phyloP scores from a whole-genome alignment of 2,888 invertebrate genomes.

The Lymantria dispar region DNA sequence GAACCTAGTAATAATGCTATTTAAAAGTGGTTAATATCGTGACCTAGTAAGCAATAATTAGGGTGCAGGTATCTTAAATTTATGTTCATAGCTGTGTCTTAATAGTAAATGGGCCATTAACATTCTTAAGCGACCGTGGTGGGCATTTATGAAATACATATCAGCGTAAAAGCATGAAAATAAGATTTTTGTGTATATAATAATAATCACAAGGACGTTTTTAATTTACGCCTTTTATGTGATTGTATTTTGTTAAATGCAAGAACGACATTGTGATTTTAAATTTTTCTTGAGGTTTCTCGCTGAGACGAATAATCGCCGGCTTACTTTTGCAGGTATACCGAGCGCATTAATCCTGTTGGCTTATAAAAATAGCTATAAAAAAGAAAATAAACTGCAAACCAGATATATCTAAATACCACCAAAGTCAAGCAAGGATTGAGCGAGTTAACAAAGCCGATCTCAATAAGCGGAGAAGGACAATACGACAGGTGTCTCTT shows the following conservation, averaged over 20 bases:
- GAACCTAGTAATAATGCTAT: too few species aligned
- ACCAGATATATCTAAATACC: too few species aligned
- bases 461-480: too few species aligned
- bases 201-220: conserved; percentile 27
- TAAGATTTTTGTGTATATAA: conserved; percentile 26
- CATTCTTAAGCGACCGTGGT: conserved; percentile 21
- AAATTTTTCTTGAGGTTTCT: conserved; percentile 28
- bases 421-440: too few species aligned
- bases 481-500: too few species aligned
- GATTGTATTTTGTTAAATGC: conserved; percentile 25
- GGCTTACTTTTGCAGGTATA: too few species aligned
- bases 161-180: conserved; percentile 16
- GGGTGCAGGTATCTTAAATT: conserved; percentile 16
- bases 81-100: conserved; percentile 27
- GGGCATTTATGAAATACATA: conserved; percentile 25
- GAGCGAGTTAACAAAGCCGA: too few species aligned
- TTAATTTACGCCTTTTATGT: conserved; percentile 17
- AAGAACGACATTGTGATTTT: conserved; percentile 30
- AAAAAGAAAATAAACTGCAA: too few species aligned
- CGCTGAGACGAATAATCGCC: conserved; percentile 4
- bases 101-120: conserved; percentile 31
- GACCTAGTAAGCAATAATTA: background rate
- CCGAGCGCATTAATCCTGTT: too few species aligned
- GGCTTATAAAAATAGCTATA: too few species aligned
- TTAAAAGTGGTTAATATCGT: conserved; percentile 2